A percentile compares a stretch with the other conserved stretches of the same genome.
These are phyloP conservation scores for Galerucella pusilla DNA, from an alignment of 2,888 invertebrate species.

Conservation along the genomic window DNA sequence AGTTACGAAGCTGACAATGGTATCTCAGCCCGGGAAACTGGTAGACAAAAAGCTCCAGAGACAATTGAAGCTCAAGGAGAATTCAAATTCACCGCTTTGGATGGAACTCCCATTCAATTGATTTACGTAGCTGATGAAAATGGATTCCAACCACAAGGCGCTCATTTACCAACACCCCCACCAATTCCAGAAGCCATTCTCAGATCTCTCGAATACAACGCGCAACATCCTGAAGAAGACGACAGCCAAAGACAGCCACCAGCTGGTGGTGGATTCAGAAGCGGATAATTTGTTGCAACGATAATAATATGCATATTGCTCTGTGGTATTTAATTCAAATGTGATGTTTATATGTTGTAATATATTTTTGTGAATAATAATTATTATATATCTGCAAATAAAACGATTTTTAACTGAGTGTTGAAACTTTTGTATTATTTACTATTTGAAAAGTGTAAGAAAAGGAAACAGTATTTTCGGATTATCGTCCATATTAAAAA, in stretches of 20 bases:
- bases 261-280: slow-evolving; percentile 32
- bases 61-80: slow-evolving; percentile 67
- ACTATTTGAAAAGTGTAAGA: too few species aligned
- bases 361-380: slow-evolving; percentile 33
- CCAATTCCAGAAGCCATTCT: slow-evolving; percentile 78
- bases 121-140: slow-evolving; percentile 71
- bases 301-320: neutral
- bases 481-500: too few species aligned
- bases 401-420: neutral
- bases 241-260: slow-evolving; percentile 36
- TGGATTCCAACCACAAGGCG: slow-evolving; percentile 69
- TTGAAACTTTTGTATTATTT: neutral
- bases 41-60: slow-evolving; percentile 63
- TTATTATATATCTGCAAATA: slow-evolving; percentile 21
- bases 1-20: slow-evolving; percentile 68
- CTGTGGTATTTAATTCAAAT: slow-evolving; percentile 37
- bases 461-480: too few species aligned
- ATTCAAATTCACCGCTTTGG: slow-evolving; percentile 71
- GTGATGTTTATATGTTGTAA: slow-evolving; percentile 41
- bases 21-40: slow-evolving; percentile 63
- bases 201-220: slow-evolving; percentile 74
- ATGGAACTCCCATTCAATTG: slow-evolving; percentile 65
- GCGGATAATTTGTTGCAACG: slow-evolving; percentile 29
- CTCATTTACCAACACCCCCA: slow-evolving; percentile 71
- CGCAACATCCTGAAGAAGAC: slow-evolving; percentile 71